These are phyloP conservation scores for Cynopterus sphinx DNA, from an alignment of 2,797 vertebrate species.

Conservation along the genomic window DNA sequence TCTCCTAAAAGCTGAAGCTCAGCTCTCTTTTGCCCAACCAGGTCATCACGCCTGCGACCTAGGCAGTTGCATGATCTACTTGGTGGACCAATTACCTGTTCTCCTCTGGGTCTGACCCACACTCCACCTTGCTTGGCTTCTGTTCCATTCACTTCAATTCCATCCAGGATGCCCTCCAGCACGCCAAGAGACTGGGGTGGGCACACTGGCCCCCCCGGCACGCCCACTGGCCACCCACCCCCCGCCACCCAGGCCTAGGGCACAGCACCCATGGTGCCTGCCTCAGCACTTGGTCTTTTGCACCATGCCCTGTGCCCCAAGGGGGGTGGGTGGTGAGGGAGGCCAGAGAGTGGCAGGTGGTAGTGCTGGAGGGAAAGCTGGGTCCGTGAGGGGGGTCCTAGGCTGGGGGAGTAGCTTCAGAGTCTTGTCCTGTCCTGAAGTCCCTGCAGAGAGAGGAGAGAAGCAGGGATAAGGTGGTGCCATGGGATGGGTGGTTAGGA, in stretches of 20 bases:
- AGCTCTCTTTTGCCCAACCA: neutral
- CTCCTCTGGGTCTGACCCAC: slow-evolving; percentile 98
- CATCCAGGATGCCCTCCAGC: slow-evolving; percentile 97
- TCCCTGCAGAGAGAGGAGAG: slow-evolving; percentile 72
- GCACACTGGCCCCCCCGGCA: slow-evolving; percentile 88
- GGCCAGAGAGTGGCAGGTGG: slow-evolving; percentile 65
- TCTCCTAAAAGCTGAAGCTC: neutral
- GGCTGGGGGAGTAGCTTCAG: neutral
- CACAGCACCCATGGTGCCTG: slow-evolving; percentile 82
- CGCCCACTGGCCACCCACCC: slow-evolving; percentile 80
- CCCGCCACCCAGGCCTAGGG: slow-evolving; percentile 83
- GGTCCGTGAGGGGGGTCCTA: neutral
- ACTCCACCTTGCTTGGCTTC: slow-evolving; percentile 99
- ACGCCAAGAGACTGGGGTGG: slow-evolving; percentile 98
- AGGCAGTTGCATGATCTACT: neutral
- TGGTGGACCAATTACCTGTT: slow-evolving; percentile 89
- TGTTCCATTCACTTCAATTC: slow-evolving; percentile 99
- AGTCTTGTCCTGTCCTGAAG: slow-evolving; percentile 61
- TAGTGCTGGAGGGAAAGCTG: slow-evolving; percentile 30
- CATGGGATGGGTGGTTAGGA: neutral
- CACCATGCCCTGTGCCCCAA: slow-evolving; percentile 82
- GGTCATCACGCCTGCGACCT: neutral
- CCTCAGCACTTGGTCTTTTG: slow-evolving; percentile 79
- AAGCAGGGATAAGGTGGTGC: slow-evolving; percentile 9
- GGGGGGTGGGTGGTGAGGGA: slow-evolving; percentile 68